A percentile compares a stretch with the other conserved stretches of the same genome.
Conservation (phyloP, 2,888 invertebrate species). For the Platycheirus rosarum region DNA sequence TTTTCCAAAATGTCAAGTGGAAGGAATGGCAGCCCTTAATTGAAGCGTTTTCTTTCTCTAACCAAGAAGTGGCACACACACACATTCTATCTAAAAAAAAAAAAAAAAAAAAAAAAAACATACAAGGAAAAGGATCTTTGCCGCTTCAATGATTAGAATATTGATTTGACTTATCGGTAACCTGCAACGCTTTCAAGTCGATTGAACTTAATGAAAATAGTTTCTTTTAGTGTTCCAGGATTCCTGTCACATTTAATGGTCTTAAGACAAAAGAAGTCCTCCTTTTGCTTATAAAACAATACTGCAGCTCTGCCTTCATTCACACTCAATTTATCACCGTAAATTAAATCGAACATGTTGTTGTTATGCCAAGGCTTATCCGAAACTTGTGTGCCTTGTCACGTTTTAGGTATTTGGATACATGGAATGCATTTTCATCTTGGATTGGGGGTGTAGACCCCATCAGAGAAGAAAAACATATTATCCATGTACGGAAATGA, state of each 20-base stretch:
- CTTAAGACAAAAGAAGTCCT: too few species aligned
- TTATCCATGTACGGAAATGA: conserved; percentile 18
- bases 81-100: too few species aligned
- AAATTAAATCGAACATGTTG: conserved; percentile 35
- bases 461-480: not conserved
- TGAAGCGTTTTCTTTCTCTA: conserved; percentile 37
- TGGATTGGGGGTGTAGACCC: conserved; percentile 5
- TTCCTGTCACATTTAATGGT: conserved; percentile 14
- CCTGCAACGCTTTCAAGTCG: conserved; percentile 55
- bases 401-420: conserved; percentile 60
- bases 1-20: conserved; percentile 59
- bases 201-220: conserved; percentile 43
- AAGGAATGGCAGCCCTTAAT: conserved; percentile 31
- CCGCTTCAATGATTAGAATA: conserved; percentile 64
- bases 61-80: too few species aligned
- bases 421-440: conserved; percentile 27
- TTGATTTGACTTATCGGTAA: conserved; percentile 56
- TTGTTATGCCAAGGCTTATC: conserved; percentile 47
- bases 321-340: conserved; percentile 21
- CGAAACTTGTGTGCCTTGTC: conserved; percentile 52
- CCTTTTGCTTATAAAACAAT: conserved; percentile 1
- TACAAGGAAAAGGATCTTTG: conserved; percentile 33
- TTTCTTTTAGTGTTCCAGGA: not conserved
- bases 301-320: conserved; percentile 9
- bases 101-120: conserved; percentile 2